phyloP scores from a whole-genome alignment of 1,140 invertebrate species.

The Asobara japonica region DNA sequence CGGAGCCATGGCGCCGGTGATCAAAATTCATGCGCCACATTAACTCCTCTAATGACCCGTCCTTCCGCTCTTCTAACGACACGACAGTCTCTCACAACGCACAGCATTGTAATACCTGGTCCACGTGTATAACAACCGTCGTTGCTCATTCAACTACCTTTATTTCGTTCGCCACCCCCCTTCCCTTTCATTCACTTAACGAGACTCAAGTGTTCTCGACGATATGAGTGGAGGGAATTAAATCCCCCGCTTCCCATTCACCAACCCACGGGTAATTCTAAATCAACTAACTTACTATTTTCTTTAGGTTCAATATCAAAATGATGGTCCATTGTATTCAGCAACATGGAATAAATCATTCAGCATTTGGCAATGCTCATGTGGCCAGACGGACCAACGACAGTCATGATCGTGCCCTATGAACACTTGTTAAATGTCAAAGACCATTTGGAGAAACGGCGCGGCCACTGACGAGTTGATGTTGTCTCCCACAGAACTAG shows the following conservation, averaged over 20 bases:
- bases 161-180: background rate
- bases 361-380: too few relatives aligned
- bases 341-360: too few relatives aligned
- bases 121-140: slow-evolving; percentile 12
- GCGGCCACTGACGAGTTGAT: too few relatives aligned
- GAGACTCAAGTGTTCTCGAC: background rate
- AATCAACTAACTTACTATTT: too few relatives aligned
- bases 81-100: background rate
- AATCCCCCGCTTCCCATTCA: background rate
- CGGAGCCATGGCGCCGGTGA: slow-evolving; percentile 1
- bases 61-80: slow-evolving; percentile 9
- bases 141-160: slow-evolving; percentile 8
- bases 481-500: too few relatives aligned
- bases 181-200: background rate
- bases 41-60: slow-evolving; percentile 13
- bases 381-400: too few relatives aligned
- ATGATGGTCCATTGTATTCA: too few relatives aligned
- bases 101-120: background rate
- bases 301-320: too few relatives aligned
- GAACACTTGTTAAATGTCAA: too few relatives aligned
- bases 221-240: slow-evolving; percentile 1
- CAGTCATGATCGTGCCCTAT: too few relatives aligned
- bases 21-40: slow-evolving; percentile 15
- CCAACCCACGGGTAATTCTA: too few relatives aligned
- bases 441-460: too few relatives aligned